Percentiles rank a stretch among this genome's conserved stretches.
phyloP scores from a whole-genome alignment of 2,797 vertebrate genomes.

The Crotalus adamanteus region DNA sequence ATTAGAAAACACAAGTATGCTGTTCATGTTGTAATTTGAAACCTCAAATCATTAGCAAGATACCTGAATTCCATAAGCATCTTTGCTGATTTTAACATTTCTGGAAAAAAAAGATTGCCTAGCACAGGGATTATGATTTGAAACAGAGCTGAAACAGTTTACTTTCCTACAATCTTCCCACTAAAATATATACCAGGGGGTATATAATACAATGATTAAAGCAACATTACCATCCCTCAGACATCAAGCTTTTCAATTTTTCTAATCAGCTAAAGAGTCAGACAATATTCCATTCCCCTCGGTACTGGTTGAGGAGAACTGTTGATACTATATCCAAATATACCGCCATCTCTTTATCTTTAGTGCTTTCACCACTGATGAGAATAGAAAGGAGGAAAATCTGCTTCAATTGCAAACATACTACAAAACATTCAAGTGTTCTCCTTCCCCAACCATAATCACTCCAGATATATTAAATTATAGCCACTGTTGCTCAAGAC shows the following conservation, averaged over 20 bases:
- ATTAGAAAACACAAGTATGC: neutral
- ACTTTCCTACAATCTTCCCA: too few relatives aligned
- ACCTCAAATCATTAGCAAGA: neutral
- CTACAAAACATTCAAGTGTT: neutral
- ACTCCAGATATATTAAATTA: neutral
- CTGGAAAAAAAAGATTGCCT: neutral
- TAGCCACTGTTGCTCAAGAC: neutral
- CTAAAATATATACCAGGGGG: neutral
- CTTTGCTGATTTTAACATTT: neutral
- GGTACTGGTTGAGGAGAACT: neutral
- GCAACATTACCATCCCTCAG: neutral
- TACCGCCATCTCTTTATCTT: neutral
- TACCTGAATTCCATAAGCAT: neutral
- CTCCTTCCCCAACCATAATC: neutral
- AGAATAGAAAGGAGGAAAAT: neutral
- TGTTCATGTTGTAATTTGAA: too few relatives aligned
- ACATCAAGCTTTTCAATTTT: neutral
- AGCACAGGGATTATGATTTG: too few relatives aligned
- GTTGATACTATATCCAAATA: too few relatives aligned
- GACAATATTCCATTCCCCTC: neutral
- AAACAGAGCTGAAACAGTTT: too few relatives aligned
- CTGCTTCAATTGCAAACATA: neutral
- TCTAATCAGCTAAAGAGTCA: neutral
- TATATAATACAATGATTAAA: too few relatives aligned
- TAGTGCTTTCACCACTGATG: neutral